Conservation (phyloP, 2,113 vertebrate species). For the Sialia sialis region DNA sequence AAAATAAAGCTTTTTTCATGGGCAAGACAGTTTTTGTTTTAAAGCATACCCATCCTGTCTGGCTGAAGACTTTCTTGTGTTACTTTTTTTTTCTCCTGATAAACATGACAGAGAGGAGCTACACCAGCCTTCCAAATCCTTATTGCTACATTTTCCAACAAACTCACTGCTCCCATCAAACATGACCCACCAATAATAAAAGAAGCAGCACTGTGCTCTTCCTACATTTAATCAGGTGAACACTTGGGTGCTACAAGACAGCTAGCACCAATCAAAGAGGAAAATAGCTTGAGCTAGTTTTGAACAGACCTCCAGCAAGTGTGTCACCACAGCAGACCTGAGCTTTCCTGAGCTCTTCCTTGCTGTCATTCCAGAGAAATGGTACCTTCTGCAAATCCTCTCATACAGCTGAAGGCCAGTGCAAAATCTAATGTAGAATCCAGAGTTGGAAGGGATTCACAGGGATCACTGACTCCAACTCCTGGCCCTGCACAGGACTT, state of each 20-base stretch:
- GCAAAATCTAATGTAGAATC: background rate
- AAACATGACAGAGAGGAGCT: background rate
- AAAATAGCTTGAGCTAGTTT: background rate
- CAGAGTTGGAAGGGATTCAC: background rate
- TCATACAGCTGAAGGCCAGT: background rate
- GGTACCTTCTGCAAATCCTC: background rate
- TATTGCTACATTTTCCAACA: background rate
- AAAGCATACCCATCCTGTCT: background rate
- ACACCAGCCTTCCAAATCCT: background rate
- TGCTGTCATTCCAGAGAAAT: background rate
- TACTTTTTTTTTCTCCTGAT: background rate
- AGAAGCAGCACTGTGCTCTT: background rate
- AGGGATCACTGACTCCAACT: background rate
- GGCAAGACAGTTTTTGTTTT: background rate
- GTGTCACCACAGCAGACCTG: background rate
- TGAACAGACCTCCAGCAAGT: background rate
- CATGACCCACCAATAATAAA: background rate
- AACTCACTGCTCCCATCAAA: background rate
- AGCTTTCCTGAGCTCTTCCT: background rate
- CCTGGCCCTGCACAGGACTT: background rate
- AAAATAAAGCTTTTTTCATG: background rate
- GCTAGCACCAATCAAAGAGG: background rate
- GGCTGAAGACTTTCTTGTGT: background rate
- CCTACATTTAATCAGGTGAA: background rate
- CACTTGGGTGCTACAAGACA: background rate